A percentile compares a stretch with the other conserved stretches of the same genome.
Conservation (phyloP, 2,888 invertebrate genomes). For the Diarsia brunnea region DNA sequence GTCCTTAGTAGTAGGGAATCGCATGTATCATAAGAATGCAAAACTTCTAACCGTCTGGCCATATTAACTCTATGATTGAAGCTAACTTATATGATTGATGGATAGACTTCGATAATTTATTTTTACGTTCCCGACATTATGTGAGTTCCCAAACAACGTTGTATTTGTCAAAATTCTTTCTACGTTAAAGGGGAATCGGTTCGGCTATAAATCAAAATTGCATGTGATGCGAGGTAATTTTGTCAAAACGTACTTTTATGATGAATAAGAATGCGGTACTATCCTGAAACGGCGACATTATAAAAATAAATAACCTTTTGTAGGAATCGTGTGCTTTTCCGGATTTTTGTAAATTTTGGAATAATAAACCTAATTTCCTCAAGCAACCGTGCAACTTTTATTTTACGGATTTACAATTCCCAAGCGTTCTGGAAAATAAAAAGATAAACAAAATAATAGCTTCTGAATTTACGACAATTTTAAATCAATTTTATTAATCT, state of each 20-base stretch:
- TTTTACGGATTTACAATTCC: slow-evolving; percentile 25
- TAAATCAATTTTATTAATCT: slow-evolving; percentile 73
- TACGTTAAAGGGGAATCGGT: slow-evolving; percentile 40
- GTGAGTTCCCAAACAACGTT: slow-evolving; percentile 50
- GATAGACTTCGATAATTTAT: slow-evolving; percentile 67
- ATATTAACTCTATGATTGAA: slow-evolving; percentile 59
- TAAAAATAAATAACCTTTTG: slow-evolving; percentile 39
- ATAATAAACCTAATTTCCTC: slow-evolving; percentile 23
- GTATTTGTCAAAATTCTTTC: slow-evolving; percentile 53
- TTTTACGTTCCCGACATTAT: slow-evolving; percentile 55
- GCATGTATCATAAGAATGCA: slow-evolving; percentile 4
- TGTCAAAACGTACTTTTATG: slow-evolving; percentile 56
- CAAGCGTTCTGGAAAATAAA: slow-evolving; percentile 45
- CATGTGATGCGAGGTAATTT: slow-evolving; percentile 58
- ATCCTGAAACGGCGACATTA: slow-evolving; percentile 30
- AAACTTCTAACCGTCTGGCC: slow-evolving; percentile 44
- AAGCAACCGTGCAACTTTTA: slow-evolving; percentile 26
- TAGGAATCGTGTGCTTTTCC: slow-evolving; percentile 20
- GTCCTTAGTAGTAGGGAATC: slow-evolving; percentile 18
- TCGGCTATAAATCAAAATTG: slow-evolving; percentile 59
- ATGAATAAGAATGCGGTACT: slow-evolving; percentile 43
- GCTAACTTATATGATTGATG: slow-evolving; percentile 68
- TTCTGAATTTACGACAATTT: slow-evolving; percentile 65
- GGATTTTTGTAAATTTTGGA: slow-evolving; percentile 2
- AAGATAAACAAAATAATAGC: slow-evolving; percentile 48